Evolutionary conservation across 2,113 vertebrate genomes (phyloP).

Genomic region (Atherinomorus stipes): DNA sequence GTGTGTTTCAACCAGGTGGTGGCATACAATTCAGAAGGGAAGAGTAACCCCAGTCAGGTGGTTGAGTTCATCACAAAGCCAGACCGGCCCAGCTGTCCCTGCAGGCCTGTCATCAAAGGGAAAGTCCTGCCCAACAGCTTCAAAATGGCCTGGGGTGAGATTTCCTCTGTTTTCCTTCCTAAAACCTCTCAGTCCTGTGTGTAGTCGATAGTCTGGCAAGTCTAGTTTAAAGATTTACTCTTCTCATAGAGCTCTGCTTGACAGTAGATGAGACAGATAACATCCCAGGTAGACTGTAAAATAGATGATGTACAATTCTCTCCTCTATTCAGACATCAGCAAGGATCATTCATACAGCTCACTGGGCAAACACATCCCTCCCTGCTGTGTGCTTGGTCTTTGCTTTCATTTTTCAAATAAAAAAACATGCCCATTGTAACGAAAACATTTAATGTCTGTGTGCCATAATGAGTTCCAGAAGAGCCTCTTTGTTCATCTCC

Average conservation of each 20-base stretch:
- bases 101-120: slow-evolving; percentile 90
- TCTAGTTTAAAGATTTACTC: slow-evolving; percentile 12
- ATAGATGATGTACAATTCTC: slow-evolving; percentile 33
- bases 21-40: slow-evolving; percentile 96
- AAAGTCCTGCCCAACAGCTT: slow-evolving; percentile 92
- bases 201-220: slow-evolving; percentile 16
- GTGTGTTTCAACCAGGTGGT: slow-evolving; percentile 85
- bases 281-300: slow-evolving; percentile 21
- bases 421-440: not conserved
- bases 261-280: slow-evolving; percentile 27
- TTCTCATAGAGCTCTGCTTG: slow-evolving; percentile 17
- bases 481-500: not conserved
- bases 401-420: slow-evolving; percentile 12
- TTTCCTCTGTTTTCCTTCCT: slow-evolving; percentile 5
- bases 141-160: slow-evolving; percentile 93
- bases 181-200: not conserved
- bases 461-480: slow-evolving; percentile 10
- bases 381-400: slow-evolving; percentile 1
- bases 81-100: slow-evolving; percentile 89
- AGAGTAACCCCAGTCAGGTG: slow-evolving; percentile 93
- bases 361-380: slow-evolving; percentile 32
- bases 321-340: slow-evolving; percentile 25
- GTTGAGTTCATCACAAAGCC: slow-evolving; percentile 91
- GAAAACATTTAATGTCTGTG: slow-evolving; percentile 1
- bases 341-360: slow-evolving; percentile 29